Percentiles rank a stretch among this genome's conserved stretches.
Evolutionary conservation across 2,888 invertebrate genomes (phyloP).

Genomic region (Chrysina gloriosa): DNA sequence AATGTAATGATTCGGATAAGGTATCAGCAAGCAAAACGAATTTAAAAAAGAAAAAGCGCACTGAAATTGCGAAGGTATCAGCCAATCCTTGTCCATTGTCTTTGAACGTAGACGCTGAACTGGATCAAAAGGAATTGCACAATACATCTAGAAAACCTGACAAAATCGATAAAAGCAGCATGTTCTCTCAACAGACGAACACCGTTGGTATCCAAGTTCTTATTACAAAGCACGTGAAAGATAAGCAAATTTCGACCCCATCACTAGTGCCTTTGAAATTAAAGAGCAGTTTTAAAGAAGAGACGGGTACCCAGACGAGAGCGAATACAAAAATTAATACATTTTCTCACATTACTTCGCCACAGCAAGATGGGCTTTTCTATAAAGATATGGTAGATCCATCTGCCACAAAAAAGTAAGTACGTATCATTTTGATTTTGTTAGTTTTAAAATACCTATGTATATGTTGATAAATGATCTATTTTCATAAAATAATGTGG

Average conservation of each 20-base stretch:
- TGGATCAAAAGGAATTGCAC: neutral
- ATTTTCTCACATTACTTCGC: neutral
- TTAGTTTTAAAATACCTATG: neutral
- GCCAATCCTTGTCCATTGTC: neutral
- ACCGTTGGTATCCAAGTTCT: slow-evolving; percentile 31
- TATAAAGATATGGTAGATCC: neutral
- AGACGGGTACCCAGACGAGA: slow-evolving; percentile 21
- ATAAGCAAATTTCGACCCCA: slow-evolving; percentile 22
- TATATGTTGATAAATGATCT: too few species aligned
- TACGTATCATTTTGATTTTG: slow-evolving; percentile 26
- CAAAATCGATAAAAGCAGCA: slow-evolving; percentile 21
- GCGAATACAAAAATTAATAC: neutral
- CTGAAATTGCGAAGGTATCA: neutral
- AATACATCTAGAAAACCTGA: neutral
- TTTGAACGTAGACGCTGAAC: neutral
- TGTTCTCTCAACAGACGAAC: slow-evolving; percentile 10
- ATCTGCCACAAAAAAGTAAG: slow-evolving; percentile 27
- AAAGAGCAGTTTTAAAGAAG: neutral
- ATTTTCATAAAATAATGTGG: too few species aligned
- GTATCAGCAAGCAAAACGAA: neutral
- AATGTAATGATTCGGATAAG: neutral
- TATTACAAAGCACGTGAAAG: slow-evolving; percentile 15
- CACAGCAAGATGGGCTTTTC: neutral
- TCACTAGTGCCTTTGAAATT: neutral
- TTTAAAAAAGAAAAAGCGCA: neutral